A percentile compares a stretch with the other conserved stretches of the same genome.
Evolutionary conservation across 2,888 invertebrate species (phyloP).

Genomic region (Drosophila vallismaia): DNA sequence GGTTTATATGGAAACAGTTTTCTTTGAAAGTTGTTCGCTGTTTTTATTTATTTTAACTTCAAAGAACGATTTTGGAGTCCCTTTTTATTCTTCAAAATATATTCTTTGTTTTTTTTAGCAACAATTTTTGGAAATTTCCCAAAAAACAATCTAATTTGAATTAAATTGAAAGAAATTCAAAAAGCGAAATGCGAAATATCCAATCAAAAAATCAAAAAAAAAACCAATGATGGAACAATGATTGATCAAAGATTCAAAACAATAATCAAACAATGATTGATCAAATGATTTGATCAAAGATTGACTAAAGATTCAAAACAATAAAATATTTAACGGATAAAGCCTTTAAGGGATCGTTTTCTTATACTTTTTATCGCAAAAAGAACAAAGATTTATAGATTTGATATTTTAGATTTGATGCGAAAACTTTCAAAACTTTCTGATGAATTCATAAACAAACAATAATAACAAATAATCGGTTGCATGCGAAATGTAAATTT

Average conservation of each 20-base stretch:
- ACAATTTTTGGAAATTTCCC: background rate
- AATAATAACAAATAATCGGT: conserved; percentile 19
- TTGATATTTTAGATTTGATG: background rate
- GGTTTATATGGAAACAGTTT: background rate
- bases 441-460: background rate
- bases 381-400: background rate
- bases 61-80: background rate
- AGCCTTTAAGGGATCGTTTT: conserved; percentile 17
- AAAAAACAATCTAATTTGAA: background rate
- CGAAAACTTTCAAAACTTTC: conserved; percentile 49
- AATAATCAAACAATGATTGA: background rate
- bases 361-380: background rate
- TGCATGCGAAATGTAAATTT: conserved; percentile 55
- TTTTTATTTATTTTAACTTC: too few species aligned
- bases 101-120: background rate
- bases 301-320: background rate
- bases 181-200: background rate
- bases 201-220: background rate
- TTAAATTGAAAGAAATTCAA: background rate
- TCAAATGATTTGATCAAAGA: too few species aligned
- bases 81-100: background rate
- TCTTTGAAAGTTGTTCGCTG: background rate
- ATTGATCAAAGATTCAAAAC: conserved; percentile 5
- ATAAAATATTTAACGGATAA: conserved; percentile 23
- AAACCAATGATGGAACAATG: conserved; percentile 2